Evolutionary conservation across 2,113 vertebrate species (phyloP).

Genomic region (Oriolus oriolus): DNA sequence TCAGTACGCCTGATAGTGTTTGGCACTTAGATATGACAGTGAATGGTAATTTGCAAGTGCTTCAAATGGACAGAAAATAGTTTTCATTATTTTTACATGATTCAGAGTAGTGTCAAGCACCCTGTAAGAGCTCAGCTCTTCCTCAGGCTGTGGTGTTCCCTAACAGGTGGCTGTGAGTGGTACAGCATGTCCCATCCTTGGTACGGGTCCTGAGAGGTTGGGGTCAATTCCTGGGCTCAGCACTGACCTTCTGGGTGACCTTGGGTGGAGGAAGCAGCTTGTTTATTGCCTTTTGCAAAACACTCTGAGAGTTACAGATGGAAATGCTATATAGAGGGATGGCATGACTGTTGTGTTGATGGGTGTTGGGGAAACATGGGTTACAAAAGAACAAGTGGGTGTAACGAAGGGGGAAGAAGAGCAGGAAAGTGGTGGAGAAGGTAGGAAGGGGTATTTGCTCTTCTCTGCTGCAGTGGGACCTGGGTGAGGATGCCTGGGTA

Average conservation of each 20-base stretch:
- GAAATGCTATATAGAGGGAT: background rate
- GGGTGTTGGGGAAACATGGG: background rate
- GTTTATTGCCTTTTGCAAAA: conserved; percentile 1
- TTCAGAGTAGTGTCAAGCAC: conserved; percentile 34
- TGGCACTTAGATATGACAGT: conserved; percentile 60
- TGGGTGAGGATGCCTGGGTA: background rate
- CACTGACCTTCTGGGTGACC: background rate
- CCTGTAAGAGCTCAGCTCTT: conserved; percentile 9
- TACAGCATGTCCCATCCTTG: background rate
- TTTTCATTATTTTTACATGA: conserved; percentile 64
- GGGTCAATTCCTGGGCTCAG: background rate
- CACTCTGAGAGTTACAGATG: background rate
- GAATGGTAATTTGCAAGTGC: conserved; percentile 65
- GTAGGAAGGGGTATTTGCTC: background rate
- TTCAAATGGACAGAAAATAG: conserved; percentile 62
- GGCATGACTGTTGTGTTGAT: background rate
- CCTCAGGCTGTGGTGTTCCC: background rate
- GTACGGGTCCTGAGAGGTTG: background rate
- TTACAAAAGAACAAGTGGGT: background rate
- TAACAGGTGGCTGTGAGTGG: conserved; percentile 21
- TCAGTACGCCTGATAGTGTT: conserved; percentile 53
- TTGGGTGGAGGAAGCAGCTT: conserved; percentile 5
- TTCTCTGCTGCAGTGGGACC: background rate
- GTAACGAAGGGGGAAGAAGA: background rate
- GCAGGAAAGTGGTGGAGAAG: background rate